phyloP scores from a whole-genome alignment of 2,797 vertebrate genomes.

The Uromys caudimaculatus region DNA sequence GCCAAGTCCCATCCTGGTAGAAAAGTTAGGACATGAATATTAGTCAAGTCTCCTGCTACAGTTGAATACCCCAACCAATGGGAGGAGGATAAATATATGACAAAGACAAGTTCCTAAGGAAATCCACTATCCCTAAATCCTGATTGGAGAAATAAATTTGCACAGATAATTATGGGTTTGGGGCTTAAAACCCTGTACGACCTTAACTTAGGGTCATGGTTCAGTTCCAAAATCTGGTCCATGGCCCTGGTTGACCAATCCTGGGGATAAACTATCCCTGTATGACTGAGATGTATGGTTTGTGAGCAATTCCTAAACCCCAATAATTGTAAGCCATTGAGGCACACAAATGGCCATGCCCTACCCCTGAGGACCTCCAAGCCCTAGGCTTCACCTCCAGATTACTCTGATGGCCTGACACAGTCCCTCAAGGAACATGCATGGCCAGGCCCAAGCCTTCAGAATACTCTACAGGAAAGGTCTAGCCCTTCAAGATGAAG shows the following conservation, averaged over 20 bases:
- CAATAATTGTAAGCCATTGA: not conserved
- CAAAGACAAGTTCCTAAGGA: not conserved
- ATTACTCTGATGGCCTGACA: not conserved
- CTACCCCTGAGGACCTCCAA: not conserved
- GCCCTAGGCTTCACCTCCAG: not conserved
- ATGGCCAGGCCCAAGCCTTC: not conserved
- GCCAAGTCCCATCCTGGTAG: too few species aligned
- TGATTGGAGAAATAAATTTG: not conserved
- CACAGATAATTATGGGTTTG: not conserved
- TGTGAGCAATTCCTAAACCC: not conserved
- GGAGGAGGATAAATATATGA: not conserved
- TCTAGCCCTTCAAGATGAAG: not conserved
- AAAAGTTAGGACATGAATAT: too few species aligned
- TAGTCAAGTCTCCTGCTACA: not conserved
- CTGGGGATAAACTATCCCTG: not conserved
- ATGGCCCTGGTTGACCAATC: not conserved
- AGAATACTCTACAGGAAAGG: not conserved
- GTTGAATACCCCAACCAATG: not conserved
- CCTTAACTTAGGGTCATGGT: not conserved
- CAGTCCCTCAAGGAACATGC: not conserved
- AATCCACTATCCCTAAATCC: not conserved
- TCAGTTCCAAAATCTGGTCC: not conserved
- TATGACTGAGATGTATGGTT: not conserved
- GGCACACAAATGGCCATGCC: not conserved
- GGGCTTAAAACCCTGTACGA: not conserved